Evolutionary conservation across 2,888 invertebrate species (phyloP), one percentile per base, ranked within the genome.

Genomic region (Lepidonotus clava): DNA sequence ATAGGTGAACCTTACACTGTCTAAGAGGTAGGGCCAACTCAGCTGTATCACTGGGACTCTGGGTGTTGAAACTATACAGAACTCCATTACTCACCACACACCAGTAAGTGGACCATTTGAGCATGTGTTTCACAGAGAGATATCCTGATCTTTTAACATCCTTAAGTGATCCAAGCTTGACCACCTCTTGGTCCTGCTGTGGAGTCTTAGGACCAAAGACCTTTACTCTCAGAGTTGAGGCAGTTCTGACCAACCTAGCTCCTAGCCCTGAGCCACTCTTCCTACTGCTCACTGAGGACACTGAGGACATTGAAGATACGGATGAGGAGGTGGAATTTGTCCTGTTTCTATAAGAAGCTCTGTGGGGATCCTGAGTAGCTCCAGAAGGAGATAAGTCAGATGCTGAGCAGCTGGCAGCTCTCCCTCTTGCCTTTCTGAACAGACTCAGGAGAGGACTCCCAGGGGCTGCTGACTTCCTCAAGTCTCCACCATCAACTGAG

Each of bases 11-110:
- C 4, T 87, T 89, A 87, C 91, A 91, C 34, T 91, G 90, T 14
- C 90, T 89, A 2, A 92, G 83, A 21, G 90, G 85, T 28, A 91
- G 88, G 6, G 89, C 86, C 18, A 91, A n/a, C n/a, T 89, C 87
- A 0, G 92, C 90, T n/a, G 38, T 84, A n/a, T 92, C 91, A 0
- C 90, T 89, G 0, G 87, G 87, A 6, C 89, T 87, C 67, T 91
- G 89, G 0, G 91, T 88, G 67, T 90, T 90, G 85, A 92, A 92
- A 67, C 90, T 90, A 87, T 92, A 92, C 76, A 92, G 89, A 84
- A 90, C 90, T 0, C 92, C 91, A n/a, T 90, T 86, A 77, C 90
- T 90, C n/a, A 92, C 89, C 0, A 90, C 90, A 87, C 91, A 92
- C 91, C 91, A 92, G 6, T 91, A 76, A 85, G 90, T 90, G 34